A percentile compares a stretch with the other conserved stretches of the same genome.
Evolutionary conservation across 2,113 vertebrate genomes (phyloP).

Genomic region (Macquaria ambigua): DNA sequence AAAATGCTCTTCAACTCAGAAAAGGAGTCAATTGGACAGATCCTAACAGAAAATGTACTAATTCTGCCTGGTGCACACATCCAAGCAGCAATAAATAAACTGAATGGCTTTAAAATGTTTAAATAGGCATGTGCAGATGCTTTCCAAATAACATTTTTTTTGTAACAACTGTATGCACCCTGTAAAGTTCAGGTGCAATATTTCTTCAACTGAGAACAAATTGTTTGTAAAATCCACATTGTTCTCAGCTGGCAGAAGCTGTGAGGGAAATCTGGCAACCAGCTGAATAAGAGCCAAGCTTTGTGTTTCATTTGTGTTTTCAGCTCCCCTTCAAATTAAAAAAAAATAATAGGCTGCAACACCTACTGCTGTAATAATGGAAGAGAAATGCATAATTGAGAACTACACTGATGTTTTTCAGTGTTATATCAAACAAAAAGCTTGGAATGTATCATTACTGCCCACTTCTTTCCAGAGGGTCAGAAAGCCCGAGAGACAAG

Average conservation of each 20-base stretch:
- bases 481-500: constrained; percentile 44
- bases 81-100: constrained; percentile 25
- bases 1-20: neutral
- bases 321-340: constrained; percentile 30
- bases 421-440: constrained; percentile 13
- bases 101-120: constrained; percentile 17
- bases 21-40: neutral
- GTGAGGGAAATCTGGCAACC: constrained; percentile 46
- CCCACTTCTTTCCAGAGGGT: constrained; percentile 29
- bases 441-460: constrained; percentile 40
- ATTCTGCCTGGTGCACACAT: constrained; percentile 22
- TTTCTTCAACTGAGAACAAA: constrained; percentile 52
- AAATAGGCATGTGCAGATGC: constrained; percentile 9
- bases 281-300: constrained; percentile 28
- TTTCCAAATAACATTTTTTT: constrained; percentile 27
- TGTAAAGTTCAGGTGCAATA: constrained; percentile 37
- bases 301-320: constrained; percentile 51
- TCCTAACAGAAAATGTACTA: constrained; percentile 5
- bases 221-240: constrained; percentile 55
- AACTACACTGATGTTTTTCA: constrained; percentile 25
- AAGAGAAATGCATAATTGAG: constrained; percentile 37
- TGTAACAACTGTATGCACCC: constrained; percentile 28
- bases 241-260: constrained; percentile 51
- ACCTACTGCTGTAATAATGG: constrained; percentile 22
- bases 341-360: constrained; percentile 18